Evolutionary conservation across 2,797 vertebrate species (phyloP).

Genomic region (Sebastes paucispinis): DNA sequence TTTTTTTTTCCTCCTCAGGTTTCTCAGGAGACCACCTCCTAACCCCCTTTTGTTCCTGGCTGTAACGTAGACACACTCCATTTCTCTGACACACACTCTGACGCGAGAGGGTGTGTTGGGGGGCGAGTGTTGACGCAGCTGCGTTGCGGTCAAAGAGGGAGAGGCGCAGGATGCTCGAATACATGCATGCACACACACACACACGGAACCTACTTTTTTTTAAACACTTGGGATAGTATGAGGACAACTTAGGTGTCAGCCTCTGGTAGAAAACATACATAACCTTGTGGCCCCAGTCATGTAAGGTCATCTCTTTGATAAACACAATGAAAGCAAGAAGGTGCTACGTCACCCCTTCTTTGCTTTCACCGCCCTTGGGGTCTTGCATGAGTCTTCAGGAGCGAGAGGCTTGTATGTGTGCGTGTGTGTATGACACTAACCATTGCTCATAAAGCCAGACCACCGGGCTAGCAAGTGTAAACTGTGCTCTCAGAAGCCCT

Average conservation of each 20-base stretch:
- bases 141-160: constrained; percentile 64
- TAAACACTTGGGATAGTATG: constrained; percentile 26
- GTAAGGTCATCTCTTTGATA: constrained; percentile 73
- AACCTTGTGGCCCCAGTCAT: constrained; percentile 64
- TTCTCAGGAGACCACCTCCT: constrained; percentile 54
- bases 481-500: constrained; percentile 82
- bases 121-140: constrained; percentile 73
- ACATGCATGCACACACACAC: constrained; percentile 12
- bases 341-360: constrained; percentile 68
- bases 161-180: constrained; percentile 59
- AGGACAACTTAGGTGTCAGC: constrained; percentile 51
- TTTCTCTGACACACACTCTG: constrained; percentile 59
- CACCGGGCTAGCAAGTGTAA: constrained; percentile 85
- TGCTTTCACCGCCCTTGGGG: constrained; percentile 67
- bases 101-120: constrained; percentile 51
- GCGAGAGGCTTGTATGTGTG: constrained; percentile 37
- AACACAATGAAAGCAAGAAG: constrained; percentile 65
- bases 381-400: constrained; percentile 61
- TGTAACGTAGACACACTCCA: constrained; percentile 58
- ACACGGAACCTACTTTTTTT: constrained; percentile 29
- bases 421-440: constrained; percentile 72
- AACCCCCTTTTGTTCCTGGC: constrained; percentile 51
- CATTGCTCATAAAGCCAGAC: constrained; percentile 83
- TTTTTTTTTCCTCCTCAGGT: constrained; percentile 49
- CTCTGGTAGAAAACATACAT: constrained; percentile 66